A percentile compares a stretch with the other conserved stretches of the same genome.
These are phyloP conservation scores for Hydractinia symbiolongicarpus DNA, from an alignment of 30 jellyfish, hydroid and myxozoan genomes.

Conservation along the genomic window DNA sequence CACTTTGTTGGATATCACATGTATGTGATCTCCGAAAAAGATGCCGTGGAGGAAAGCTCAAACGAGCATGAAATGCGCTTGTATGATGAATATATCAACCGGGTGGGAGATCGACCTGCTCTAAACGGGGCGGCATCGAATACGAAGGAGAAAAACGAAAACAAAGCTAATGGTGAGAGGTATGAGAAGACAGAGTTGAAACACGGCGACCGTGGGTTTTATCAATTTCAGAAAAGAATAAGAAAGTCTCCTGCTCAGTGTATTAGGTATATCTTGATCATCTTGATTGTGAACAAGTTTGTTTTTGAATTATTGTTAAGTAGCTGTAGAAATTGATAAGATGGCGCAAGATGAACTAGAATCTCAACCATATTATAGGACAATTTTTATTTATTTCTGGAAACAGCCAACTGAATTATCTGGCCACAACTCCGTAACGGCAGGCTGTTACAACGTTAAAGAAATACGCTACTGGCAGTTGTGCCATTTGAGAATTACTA, in stretches of 20 bases:
- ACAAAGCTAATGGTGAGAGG: constrained; percentile 22
- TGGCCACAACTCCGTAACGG: too few species aligned
- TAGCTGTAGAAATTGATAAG: too few species aligned
- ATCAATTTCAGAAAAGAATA: constrained; percentile 47
- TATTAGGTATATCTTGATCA: constrained; percentile 29
- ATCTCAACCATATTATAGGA: too few species aligned
- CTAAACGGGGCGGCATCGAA: neutral
- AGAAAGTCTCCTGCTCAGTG: constrained; percentile 52
- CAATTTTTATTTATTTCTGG: too few species aligned
- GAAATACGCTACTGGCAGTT: too few species aligned
- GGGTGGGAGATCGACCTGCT: neutral
- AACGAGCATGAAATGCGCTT: constrained; percentile 13
- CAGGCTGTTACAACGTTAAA: too few species aligned
- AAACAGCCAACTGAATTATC: too few species aligned
- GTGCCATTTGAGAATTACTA: too few species aligned
- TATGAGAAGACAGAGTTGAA: constrained; percentile 50
- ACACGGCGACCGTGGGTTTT: constrained; percentile 60
- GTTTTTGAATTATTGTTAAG: too few species aligned
- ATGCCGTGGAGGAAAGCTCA: neutral
- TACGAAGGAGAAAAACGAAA: neutral
- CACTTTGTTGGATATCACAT: constrained; percentile 9
- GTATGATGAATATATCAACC: constrained; percentile 8
- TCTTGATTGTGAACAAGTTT: neutral
- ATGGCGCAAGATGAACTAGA: too few species aligned
- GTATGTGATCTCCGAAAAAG: constrained; percentile 13